A percentile compares a stretch with the other conserved stretches of the same genome.
These are phyloP conservation scores for Orycteropus afer DNA, from an alignment of 2,113 vertebrate genomes.

Conservation along the genomic window DNA sequence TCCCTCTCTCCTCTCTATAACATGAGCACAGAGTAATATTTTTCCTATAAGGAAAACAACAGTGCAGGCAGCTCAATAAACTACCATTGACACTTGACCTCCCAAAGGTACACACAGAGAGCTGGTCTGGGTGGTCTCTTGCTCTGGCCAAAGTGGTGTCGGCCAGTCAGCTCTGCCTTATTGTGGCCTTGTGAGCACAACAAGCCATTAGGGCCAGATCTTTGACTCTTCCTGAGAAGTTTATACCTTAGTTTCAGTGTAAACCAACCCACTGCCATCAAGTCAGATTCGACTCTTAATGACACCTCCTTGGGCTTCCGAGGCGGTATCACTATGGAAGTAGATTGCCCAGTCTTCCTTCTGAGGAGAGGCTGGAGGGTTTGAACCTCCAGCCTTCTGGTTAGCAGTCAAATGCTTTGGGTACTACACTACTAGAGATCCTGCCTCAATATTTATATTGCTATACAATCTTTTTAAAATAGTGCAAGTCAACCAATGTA, in stretches of 20 bases:
- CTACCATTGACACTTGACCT: rapidly evolving
- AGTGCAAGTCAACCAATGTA: background rate
- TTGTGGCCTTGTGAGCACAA: background rate
- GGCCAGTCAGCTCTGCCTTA: too few relatives aligned
- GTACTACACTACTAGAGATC: too few relatives aligned
- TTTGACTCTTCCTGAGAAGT: background rate
- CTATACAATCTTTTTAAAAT: background rate
- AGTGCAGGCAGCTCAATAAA: rapidly evolving
- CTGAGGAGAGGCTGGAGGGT: too few relatives aligned
- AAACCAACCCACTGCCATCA: too few relatives aligned
- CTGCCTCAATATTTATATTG: background rate
- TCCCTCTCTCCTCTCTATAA: background rate
- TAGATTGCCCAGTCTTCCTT: too few relatives aligned
- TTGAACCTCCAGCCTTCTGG: too few relatives aligned
- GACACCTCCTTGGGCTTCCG: too few relatives aligned
- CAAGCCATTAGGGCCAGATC: background rate
- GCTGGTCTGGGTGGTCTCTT: rapidly evolving
- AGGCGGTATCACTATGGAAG: too few relatives aligned
- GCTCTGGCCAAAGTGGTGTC: rapidly evolving
- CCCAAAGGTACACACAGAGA: background rate
- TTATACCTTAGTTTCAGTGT: background rate
- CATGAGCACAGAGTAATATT: background rate
- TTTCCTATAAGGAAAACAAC: background rate
- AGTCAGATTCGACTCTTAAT: too few relatives aligned
- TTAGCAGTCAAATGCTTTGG: too few relatives aligned